Evolutionary conservation across 1,140 invertebrate species (phyloP).

Genomic region (Solenopsis fugax): DNA sequence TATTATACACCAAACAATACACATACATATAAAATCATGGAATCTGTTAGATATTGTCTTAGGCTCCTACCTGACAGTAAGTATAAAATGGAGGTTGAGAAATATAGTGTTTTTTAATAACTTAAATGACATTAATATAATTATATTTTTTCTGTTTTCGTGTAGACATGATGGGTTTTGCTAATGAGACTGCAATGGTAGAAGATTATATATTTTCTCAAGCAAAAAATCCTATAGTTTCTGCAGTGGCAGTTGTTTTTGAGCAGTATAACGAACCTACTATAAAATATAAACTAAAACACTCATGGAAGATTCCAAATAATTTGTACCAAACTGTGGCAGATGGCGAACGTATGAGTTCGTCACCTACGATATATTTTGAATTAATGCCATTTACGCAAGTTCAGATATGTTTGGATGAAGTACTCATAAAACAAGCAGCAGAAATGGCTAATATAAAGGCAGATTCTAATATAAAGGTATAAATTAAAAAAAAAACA

Average conservation of each 20-base stretch:
- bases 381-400: conserved; percentile 74
- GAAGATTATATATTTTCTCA: conserved; percentile 75
- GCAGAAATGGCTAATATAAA: no score
- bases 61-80: conserved; percentile 75
- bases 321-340: conserved; percentile 73
- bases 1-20: conserved; percentile 80
- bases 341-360: conserved; percentile 2
- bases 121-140: conserved; percentile 13
- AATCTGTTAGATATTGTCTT: conserved; percentile 74
- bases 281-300: conserved; percentile 81
- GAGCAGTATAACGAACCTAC: conserved; percentile 71
- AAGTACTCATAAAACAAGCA: conserved; percentile 77
- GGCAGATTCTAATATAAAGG: conserved; percentile 65
- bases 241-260: conserved; percentile 79
- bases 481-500: conserved; percentile 46
- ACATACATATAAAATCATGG: conserved; percentile 75
- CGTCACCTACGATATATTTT: conserved; percentile 39
- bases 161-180: conserved; percentile 78
- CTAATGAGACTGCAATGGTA: conserved; percentile 79
- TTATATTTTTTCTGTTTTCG: conserved; percentile 44
- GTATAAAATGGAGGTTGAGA: conserved; percentile 16
- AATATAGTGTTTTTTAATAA: not conserved
- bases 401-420: conserved; percentile 82
- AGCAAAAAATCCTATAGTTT: conserved; percentile 41
- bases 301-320: conserved; percentile 74